phyloP scores from a whole-genome alignment of 1,140 invertebrate species.

The Heliconius nattereri region DNA sequence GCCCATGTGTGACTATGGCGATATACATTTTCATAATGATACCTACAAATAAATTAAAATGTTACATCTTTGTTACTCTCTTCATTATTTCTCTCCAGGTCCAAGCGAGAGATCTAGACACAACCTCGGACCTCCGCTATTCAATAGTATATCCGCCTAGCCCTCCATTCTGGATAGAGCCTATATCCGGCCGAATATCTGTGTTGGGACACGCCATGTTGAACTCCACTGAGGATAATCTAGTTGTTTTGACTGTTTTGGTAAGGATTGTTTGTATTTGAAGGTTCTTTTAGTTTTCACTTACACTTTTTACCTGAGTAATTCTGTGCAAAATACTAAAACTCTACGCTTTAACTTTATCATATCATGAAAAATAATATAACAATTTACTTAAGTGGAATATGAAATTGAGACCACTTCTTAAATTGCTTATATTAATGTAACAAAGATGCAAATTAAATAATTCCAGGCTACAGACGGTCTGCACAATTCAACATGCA shows the following conservation, averaged over 20 bases:
- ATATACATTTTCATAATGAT: too few relatives aligned
- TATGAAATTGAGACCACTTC: too few relatives aligned
- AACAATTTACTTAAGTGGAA: too few relatives aligned
- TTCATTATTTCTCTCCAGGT: slow-evolving; percentile 63
- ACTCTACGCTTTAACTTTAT: too few relatives aligned
- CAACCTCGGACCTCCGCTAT: slow-evolving; percentile 90
- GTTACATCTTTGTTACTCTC: not conserved
- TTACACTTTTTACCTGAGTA: too few relatives aligned
- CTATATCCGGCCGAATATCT: slow-evolving; percentile 85
- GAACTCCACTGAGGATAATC: slow-evolving; percentile 83
- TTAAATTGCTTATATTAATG: not conserved
- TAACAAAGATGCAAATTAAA: not conserved
- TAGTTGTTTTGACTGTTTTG: slow-evolving; percentile 81
- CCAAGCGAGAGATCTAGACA: slow-evolving; percentile 90
- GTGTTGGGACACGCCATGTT: slow-evolving; percentile 83
- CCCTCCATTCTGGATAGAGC: slow-evolving; percentile 86
- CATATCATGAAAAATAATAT: too few relatives aligned
- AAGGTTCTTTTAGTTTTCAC: too few relatives aligned
- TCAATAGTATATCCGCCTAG: slow-evolving; percentile 85
- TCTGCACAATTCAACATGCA: slow-evolving; percentile 85
- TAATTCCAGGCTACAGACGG: slow-evolving; percentile 88
- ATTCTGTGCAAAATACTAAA: too few relatives aligned
- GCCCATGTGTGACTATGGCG: too few relatives aligned
- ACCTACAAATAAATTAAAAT: too few relatives aligned
- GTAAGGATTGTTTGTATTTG: slow-evolving; percentile 54